These are phyloP conservation scores for Vireo griseus DNA, from an alignment of 2,797 vertebrate genomes.

Conservation along the genomic window DNA sequence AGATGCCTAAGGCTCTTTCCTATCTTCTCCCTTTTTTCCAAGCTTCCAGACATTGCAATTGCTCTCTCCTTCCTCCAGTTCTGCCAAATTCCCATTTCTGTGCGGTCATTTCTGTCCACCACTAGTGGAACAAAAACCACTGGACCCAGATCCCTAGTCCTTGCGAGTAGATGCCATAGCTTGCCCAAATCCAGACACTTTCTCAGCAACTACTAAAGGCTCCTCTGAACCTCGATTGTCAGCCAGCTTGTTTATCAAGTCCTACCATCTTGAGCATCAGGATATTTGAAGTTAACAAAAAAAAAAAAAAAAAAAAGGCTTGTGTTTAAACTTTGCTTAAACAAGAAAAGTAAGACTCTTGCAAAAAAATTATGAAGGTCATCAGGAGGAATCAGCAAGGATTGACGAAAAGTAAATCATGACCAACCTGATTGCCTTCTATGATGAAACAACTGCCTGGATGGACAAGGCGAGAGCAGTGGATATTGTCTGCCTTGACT, in stretches of 20 bases:
- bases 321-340: background rate
- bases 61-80: background rate
- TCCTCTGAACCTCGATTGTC: background rate
- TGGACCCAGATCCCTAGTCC: background rate
- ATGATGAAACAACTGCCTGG: background rate
- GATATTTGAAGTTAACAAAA: background rate
- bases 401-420: background rate
- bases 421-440: background rate
- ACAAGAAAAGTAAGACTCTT: background rate
- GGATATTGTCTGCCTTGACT: background rate
- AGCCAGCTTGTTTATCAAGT: background rate
- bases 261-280: background rate
- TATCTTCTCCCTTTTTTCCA: background rate
- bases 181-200: background rate
- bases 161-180: background rate
- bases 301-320: fast-evolving
- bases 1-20: background rate
- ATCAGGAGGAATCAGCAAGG: background rate
- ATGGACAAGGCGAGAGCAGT: background rate
- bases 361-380: background rate
- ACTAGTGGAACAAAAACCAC: background rate
- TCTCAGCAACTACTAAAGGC: background rate
- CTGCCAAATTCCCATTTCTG: background rate
- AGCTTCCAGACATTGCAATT: background rate
- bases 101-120: background rate